phyloP scores from a whole-genome alignment of 2,888 invertebrate genomes.

The Catocala fraxini region DNA sequence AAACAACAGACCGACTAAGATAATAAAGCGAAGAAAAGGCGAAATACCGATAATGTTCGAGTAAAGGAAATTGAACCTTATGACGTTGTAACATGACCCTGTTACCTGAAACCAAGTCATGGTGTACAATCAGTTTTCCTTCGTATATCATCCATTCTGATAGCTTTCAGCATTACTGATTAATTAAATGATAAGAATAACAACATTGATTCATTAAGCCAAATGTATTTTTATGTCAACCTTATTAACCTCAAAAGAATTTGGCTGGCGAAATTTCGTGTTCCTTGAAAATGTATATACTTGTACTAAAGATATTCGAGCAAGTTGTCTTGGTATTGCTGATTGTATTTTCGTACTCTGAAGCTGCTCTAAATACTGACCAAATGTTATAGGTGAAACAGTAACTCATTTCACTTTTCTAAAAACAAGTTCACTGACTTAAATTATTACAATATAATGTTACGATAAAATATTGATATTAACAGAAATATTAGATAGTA shows the following conservation, averaged over 20 bases:
- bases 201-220: constrained; percentile 67
- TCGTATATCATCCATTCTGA: constrained; percentile 62
- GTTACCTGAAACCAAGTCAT: constrained; percentile 33
- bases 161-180: constrained; percentile 69
- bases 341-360: too few species aligned
- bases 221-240: constrained; percentile 58
- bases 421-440: too few species aligned
- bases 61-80: constrained; percentile 31
- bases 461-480: too few species aligned
- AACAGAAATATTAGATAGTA: too few species aligned
- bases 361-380: too few species aligned
- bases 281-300: constrained; percentile 8
- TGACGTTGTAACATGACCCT: constrained; percentile 11
- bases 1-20: constrained; percentile 57
- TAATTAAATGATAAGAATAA: constrained; percentile 74
- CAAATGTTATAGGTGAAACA: too few species aligned
- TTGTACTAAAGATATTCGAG: background rate
- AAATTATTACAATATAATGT: too few species aligned
- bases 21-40: constrained; percentile 63
- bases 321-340: background rate
- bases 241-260: constrained; percentile 48
- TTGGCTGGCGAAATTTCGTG: constrained; percentile 22
- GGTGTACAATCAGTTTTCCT: constrained; percentile 65
- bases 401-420: too few species aligned
- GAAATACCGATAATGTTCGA: constrained; percentile 59